A percentile compares a stretch with the other conserved stretches of the same genome.
These are phyloP conservation scores for Drosophila obscura DNA, from an alignment of 1,140 invertebrate genomes.

Conservation along the genomic window DNA sequence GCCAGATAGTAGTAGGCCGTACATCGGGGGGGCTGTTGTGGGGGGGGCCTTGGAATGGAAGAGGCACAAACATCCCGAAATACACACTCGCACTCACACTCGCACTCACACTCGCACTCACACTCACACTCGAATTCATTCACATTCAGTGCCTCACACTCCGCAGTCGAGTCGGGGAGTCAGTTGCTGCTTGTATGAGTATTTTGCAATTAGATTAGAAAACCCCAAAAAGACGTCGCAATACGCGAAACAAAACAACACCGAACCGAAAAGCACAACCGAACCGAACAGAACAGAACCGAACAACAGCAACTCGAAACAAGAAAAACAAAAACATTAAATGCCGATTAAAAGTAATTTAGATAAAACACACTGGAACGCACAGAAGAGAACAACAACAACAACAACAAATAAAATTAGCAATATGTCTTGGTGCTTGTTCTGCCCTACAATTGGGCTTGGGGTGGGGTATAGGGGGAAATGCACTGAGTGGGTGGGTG, in stretches of 20 bases:
- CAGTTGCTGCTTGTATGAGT: conserved; percentile 7
- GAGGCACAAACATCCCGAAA: neutral
- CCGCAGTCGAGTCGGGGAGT: too few relatives aligned
- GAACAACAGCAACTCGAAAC: conserved; percentile 28
- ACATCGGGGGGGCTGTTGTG: neutral
- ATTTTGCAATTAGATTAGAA: conserved; percentile 81
- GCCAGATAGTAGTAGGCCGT: too few relatives aligned
- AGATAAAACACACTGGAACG: conserved; percentile 69
- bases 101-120: neutral
- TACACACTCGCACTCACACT: conserved; percentile 14
- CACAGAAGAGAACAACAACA: conserved; percentile 37
- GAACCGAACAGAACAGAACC: conserved; percentile 28
- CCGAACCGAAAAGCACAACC: conserved; percentile 2
- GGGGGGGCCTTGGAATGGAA: conserved; percentile 25
- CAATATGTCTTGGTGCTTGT: too few relatives aligned
- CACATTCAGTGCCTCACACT: conserved; percentile 23
- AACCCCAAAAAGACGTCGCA: conserved; percentile 67
- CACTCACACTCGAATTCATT: conserved; percentile 14
- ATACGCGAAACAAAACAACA: conserved; percentile 52
- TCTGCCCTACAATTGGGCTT: too few relatives aligned
- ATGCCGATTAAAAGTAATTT: conserved; percentile 82
- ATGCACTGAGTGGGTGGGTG: too few relatives aligned
- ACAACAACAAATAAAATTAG: conserved; percentile 19
- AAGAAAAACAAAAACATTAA: conserved; percentile 82
- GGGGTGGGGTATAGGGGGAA: too few relatives aligned